Base-by-base conservation (phyloP, 2,888 invertebrate species). In the Rapana venosa region DNA sequence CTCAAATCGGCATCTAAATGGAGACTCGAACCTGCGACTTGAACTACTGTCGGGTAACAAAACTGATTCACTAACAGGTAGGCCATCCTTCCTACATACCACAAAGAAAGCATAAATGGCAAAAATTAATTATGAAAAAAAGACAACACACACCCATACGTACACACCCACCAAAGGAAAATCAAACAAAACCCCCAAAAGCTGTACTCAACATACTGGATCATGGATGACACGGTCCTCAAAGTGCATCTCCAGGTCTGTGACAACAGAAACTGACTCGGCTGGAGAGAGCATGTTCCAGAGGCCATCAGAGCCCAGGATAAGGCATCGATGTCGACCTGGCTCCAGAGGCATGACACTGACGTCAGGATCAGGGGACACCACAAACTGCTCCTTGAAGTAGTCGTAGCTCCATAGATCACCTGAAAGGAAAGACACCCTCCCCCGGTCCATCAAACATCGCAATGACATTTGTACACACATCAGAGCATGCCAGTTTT, bases 401-500 rank as follows among this genome's bases (percentile, higher is more conserved):
- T 98, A 98, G 96, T 99, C 99, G 96, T 98, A 99, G 94, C 99
- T 99, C 99, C 99, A 99, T 30, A 99, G 97, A 96, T 99, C 99
- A 87, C 99, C 97, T 97, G 93, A 47, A 94, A 91, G 87, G 85
- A 86, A 92, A 89, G 58, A 79, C 74, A 74, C 8, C 30, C 61
- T 61, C 74, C 8, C 8, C 30, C 61, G 2, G 61, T 61, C 61
- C 2, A 47, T 47, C 47, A 2, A 47, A 47, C 47, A 47, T 2
- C 8, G 8, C 47, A 8, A 47, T 47, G 4, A 47, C 2, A 47
- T 47, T 47, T 47, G 47, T 47, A 47, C 47, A 47, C 47, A 47
- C 47, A 47, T 47, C 47, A 47, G 4, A 47, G 47, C 47, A 8
- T 47, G 47, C 8, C 2, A 47, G 47, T 47, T 5, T 47, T 47